Evolutionary conservation across 2,888 invertebrate species (phyloP).

Genomic region (Scaptomyza parva): DNA sequence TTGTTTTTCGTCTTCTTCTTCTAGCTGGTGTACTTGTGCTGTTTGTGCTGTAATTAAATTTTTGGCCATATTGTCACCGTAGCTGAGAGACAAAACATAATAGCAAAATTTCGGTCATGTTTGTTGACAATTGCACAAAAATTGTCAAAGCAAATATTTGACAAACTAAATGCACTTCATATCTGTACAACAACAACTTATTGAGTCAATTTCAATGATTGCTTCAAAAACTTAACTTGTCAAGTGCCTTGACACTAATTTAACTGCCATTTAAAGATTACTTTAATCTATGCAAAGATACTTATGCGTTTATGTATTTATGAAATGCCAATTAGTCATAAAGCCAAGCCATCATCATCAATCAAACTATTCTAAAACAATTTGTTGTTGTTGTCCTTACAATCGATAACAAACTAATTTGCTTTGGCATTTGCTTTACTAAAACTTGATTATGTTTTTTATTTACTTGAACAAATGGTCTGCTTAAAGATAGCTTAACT

Average conservation of each 20-base stretch:
- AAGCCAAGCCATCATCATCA: constrained; percentile 22
- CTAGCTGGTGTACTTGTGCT: not conserved
- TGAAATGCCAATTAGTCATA: constrained; percentile 31
- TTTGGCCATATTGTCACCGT: constrained; percentile 35
- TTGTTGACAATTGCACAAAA: constrained; percentile 36
- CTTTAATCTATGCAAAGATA: constrained; percentile 46
- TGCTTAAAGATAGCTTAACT: not conserved
- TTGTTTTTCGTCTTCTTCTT: not conserved
- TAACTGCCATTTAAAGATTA: constrained; percentile 46
- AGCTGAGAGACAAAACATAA: not conserved
- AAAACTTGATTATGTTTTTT: not conserved
- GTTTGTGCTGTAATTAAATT: constrained; percentile 24
- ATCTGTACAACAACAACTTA: too few relatives aligned
- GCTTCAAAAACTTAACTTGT: not conserved
- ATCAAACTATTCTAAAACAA: constrained; percentile 22
- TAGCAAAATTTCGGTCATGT: constrained; percentile 8
- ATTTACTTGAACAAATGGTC: not conserved
- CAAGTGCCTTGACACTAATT: constrained; percentile 37
- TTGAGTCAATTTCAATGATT: constrained; percentile 18
- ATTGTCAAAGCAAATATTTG: constrained; percentile 45
- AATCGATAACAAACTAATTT: constrained; percentile 20
- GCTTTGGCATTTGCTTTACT: not conserved
- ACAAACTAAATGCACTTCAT: constrained; percentile 47
- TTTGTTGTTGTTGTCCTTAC: constrained; percentile 13
- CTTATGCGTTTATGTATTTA: constrained; percentile 25